Base-by-base conservation (phyloP, 2,888 invertebrate genomes). In the Tachina fera region DNA sequence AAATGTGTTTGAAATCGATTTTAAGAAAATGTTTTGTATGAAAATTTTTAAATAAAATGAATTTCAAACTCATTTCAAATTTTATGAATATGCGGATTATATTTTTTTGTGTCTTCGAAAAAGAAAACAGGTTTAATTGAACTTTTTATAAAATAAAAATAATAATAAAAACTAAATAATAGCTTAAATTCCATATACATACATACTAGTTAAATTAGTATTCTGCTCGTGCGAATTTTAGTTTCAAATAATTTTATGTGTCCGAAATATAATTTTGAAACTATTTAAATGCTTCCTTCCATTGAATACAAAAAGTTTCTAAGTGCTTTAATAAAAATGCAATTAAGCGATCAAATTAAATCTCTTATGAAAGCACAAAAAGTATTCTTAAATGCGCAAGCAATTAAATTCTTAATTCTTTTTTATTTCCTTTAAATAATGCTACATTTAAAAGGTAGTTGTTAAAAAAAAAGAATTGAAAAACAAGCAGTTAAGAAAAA, bases 351-450 rank as follows among this genome's bases (percentile, higher is more conserved):
- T 43, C 56, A 70, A n/a, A n/a, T n/a, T n/a, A n/a, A n/a, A 9
- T 65, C 31, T 16, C 9, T 63, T n/a, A 47, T 14, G 22, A 45
- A 45, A 45, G 19, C 16, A 74, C 8, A 10, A 31, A 43, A 71
- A 43, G 3, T n/a, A 10, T 71, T 56, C 56, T 56, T 56, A 45
- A 56, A 10, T 22, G 9, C 10, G 9, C 41, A 9, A 19, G n/a
- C 22, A 10, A 70, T 51, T 61, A 70, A 70, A 43, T 31, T 61
- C 31, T 39, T 16, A 60, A 60, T 43, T 60, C 16, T n/a, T 65
- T 65, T 31, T 43, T 60, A 9, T 9, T 45, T 43, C 16, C 45
- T 51, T 13, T n/a, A 58, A 47, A 58, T 39, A 60, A 9, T 31
- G 41, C 53, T 43, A n/a, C 11, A 1, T 43, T 22, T 45, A 53